Evolutionary conservation across 2,888 invertebrate species (phyloP).

Genomic region (Linnaemya vulpina): DNA sequence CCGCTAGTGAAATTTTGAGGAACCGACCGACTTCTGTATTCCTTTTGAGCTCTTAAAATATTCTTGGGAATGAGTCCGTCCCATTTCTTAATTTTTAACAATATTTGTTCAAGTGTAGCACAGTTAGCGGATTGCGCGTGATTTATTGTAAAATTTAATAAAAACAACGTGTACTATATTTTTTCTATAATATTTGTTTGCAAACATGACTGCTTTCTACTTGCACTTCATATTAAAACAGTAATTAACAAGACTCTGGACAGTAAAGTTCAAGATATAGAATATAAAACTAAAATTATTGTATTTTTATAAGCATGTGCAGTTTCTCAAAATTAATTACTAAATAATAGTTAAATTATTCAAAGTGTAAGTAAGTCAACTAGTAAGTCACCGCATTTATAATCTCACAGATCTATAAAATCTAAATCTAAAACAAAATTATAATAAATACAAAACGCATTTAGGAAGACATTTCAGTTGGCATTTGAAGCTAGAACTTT

Average conservation of each 20-base stretch:
- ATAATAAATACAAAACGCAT: conserved; percentile 62
- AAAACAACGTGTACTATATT: not conserved
- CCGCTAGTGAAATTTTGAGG: too few species aligned
- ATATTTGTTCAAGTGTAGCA: not conserved
- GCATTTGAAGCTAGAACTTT: conserved; percentile 49
- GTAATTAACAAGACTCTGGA: conserved; percentile 78
- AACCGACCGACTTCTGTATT: too few species aligned
- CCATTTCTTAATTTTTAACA: too few species aligned
- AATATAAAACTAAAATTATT: conserved; percentile 39
- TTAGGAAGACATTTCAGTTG: conserved; percentile 64
- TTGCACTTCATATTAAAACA: conserved; percentile 72
- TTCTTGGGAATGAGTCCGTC: too few species aligned
- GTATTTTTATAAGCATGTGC: conserved; percentile 23
- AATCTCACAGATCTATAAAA: conserved; percentile 38
- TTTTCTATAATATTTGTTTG: conserved; percentile 31
- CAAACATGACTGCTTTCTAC: conserved; percentile 34
- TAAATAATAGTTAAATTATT: conserved; percentile 59
- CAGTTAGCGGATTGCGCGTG: conserved; percentile 13
- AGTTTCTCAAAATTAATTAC: conserved; percentile 54
- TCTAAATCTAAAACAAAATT: conserved; percentile 28
- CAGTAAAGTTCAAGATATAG: conserved; percentile 73
- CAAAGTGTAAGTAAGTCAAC: conserved; percentile 58
- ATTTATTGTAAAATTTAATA: not conserved
- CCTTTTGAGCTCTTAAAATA: too few species aligned
- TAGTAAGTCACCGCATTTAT: conserved; percentile 32